Percentiles rank a stretch among this genome's conserved stretches.
These are phyloP conservation scores for Drosophila malerkotliana DNA, from an alignment of 1,140 invertebrate species.

Conservation along the genomic window DNA sequence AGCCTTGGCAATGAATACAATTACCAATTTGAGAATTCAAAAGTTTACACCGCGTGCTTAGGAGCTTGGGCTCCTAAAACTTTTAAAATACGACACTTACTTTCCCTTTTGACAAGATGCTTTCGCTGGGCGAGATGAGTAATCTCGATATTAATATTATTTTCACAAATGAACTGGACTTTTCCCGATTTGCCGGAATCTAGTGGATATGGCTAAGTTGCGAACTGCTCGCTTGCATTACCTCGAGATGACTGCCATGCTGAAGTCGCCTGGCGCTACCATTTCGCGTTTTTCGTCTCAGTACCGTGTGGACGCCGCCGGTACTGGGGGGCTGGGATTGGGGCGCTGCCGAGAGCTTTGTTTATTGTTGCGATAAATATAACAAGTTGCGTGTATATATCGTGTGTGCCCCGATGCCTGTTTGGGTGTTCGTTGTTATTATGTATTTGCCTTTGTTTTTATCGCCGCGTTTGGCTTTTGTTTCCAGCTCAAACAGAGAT, in stretches of 20 bases:
- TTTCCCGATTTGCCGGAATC: slow-evolving; percentile 19
- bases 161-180: slow-evolving; percentile 37
- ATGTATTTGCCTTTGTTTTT: slow-evolving; percentile 61
- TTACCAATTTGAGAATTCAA: background rate
- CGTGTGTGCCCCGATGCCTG: slow-evolving; percentile 7
- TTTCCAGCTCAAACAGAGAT: slow-evolving; percentile 40
- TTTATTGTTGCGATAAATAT: slow-evolving; percentile 70
- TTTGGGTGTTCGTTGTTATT: slow-evolving; percentile 20
- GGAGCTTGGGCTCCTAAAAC: background rate
- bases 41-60: background rate
- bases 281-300: slow-evolving; percentile 50
- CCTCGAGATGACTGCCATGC: slow-evolving; percentile 82
- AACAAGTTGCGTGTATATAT: slow-evolving; percentile 29
- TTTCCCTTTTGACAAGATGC: slow-evolving; percentile 43
- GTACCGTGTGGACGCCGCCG: slow-evolving; percentile 24
- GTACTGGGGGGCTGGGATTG: slow-evolving; percentile 3
- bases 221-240: slow-evolving; percentile 78
- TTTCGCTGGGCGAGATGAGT: slow-evolving; percentile 36
- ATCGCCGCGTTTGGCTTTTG: slow-evolving; percentile 41
- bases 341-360: slow-evolving; percentile 45
- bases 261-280: slow-evolving; percentile 52
- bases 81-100: slow-evolving; percentile 19
- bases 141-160: slow-evolving; percentile 20
- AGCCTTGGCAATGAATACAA: slow-evolving; percentile 1
- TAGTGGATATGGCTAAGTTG: slow-evolving; percentile 1